Percentiles rank a stretch among this genome's conserved stretches.
phyloP scores from a whole-genome alignment of 2,113 vertebrate genomes.

The Spheniscus mendiculus region DNA sequence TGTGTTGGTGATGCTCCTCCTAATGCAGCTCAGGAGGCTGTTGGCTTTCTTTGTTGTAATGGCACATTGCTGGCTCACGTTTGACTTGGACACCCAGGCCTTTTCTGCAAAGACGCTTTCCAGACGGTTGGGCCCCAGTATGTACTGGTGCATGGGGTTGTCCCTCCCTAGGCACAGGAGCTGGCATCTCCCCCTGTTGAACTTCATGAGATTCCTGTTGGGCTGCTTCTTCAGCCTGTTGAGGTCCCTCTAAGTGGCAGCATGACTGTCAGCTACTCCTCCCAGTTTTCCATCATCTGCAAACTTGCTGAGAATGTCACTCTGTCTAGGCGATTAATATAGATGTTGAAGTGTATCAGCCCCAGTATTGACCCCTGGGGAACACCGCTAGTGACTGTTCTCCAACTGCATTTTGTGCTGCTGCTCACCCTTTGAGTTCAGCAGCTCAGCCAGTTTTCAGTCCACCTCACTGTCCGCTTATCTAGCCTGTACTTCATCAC shows the following conservation, averaged over 20 bases:
- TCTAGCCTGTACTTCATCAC: not conserved
- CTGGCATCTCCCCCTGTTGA: not conserved
- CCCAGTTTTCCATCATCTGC: not conserved
- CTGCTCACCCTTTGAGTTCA: not conserved
- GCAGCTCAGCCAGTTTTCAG: not conserved
- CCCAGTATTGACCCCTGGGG: not conserved
- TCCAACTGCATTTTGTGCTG: not conserved
- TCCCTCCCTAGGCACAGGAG: not conserved
- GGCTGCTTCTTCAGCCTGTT: not conserved
- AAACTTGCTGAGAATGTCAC: not conserved
- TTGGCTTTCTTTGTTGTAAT: not conserved
- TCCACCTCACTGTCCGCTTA: not conserved
- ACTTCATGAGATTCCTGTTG: not conserved
- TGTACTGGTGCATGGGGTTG: not conserved
- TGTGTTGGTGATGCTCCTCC: fast-evolving
- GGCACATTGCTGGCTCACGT: not conserved
- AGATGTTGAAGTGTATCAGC: not conserved
- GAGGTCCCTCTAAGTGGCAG: not conserved
- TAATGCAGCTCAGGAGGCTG: not conserved
- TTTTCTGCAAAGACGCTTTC: not conserved
- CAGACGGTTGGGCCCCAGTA: not conserved
- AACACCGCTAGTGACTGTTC: not conserved
- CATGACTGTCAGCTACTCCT: not conserved
- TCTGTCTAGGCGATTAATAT: not conserved
- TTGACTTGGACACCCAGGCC: not conserved